phyloP scores from a whole-genome alignment of 2,888 invertebrate species.

The Drosophila greeni region DNA sequence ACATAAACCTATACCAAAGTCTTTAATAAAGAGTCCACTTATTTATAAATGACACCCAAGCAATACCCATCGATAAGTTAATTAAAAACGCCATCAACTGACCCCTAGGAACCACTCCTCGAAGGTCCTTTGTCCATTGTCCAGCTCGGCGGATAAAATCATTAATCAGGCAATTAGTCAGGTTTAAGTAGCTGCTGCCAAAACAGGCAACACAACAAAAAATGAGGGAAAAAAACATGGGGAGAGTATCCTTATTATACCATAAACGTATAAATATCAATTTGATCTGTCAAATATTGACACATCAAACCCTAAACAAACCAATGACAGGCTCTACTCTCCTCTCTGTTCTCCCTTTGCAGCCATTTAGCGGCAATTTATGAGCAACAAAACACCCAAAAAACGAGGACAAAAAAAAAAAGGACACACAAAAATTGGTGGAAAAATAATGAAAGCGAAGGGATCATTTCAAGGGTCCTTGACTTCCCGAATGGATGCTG shows the following conservation, averaged over 20 bases:
- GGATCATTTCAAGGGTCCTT: slow-evolving; percentile 78
- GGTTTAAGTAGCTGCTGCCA: slow-evolving; percentile 51
- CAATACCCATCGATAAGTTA: background rate
- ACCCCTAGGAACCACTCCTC: background rate
- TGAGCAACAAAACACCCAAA: slow-evolving; percentile 72
- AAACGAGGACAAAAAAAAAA: slow-evolving; percentile 56
- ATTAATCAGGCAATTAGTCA: slow-evolving; percentile 68
- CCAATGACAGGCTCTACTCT: slow-evolving; percentile 68
- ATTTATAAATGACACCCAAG: background rate
- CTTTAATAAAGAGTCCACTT: background rate
- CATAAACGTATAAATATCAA: slow-evolving; percentile 71
- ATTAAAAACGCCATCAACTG: slow-evolving; percentile 1
- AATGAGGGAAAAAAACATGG: slow-evolving; percentile 10
- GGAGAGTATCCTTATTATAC: slow-evolving; percentile 40
- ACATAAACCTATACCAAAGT: background rate
- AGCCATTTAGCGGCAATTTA: slow-evolving; percentile 72
- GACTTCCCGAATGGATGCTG: slow-evolving; percentile 63
- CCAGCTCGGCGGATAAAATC: slow-evolving; percentile 21
- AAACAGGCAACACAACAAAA: slow-evolving; percentile 39
- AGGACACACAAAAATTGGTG: slow-evolving; percentile 51
- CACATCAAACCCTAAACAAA: slow-evolving; percentile 77
- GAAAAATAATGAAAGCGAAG: slow-evolving; percentile 45
- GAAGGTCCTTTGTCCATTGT: background rate
- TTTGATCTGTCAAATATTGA: slow-evolving; percentile 77
- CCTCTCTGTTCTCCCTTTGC: slow-evolving; percentile 1